phyloP scores from a whole-genome alignment of 2,888 invertebrate genomes.

The Schizaphis graminum region DNA sequence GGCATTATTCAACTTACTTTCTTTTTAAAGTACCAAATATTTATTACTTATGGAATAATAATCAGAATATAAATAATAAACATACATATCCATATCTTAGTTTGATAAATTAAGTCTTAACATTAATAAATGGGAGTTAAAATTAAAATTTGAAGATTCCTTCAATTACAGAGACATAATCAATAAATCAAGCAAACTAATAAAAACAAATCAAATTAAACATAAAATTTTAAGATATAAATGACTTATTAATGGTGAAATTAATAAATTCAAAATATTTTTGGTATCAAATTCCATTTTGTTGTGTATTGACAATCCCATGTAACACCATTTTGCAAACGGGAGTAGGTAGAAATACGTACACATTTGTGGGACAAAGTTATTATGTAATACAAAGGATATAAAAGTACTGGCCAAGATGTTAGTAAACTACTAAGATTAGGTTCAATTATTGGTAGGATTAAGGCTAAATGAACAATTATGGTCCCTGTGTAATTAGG shows the following conservation, averaged over 20 bases:
- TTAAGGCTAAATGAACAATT: slow-evolving; percentile 45
- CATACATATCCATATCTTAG: background rate
- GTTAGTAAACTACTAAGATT: slow-evolving; percentile 23
- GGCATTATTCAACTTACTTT: background rate
- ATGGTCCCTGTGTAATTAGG: slow-evolving; percentile 43
- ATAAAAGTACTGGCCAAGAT: slow-evolving; percentile 38
- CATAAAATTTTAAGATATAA: background rate
- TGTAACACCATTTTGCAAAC: background rate
- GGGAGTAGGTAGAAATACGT: background rate
- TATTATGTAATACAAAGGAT: slow-evolving; percentile 40
- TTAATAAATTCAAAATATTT: slow-evolving; percentile 48
- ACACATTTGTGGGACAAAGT: slow-evolving; percentile 23
- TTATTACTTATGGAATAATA: background rate
- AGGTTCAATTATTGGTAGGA: slow-evolving; percentile 16
- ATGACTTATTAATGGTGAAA: background rate
- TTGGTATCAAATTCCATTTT: slow-evolving; percentile 57
- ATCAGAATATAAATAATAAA: background rate
- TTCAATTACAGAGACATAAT: background rate
- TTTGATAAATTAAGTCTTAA: background rate
- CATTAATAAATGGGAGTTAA: background rate
- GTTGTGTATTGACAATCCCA: background rate
- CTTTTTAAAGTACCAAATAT: background rate
- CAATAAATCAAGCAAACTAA: background rate
- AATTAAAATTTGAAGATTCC: background rate
- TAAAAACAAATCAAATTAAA: background rate